A percentile compares a stretch with the other conserved stretches of the same genome.
Conservation (phyloP, 2,797 vertebrate genomes). For the Fratercula arctica region DNA sequence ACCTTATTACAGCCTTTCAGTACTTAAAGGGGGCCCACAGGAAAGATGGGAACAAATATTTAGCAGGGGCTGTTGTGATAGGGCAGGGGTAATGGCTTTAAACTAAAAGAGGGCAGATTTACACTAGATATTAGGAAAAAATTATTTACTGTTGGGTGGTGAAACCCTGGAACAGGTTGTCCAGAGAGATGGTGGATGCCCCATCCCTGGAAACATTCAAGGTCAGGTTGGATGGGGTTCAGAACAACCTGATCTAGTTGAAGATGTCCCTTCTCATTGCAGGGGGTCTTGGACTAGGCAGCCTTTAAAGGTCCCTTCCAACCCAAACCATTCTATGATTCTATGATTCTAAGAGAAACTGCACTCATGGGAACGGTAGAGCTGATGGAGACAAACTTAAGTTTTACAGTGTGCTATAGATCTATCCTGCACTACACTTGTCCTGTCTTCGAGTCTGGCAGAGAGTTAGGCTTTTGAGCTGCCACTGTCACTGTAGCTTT, state of each 20-base stretch:
- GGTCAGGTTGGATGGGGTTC: background rate
- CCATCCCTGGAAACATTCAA: background rate
- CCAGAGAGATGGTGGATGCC: background rate
- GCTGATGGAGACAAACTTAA: background rate
- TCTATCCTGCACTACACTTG: background rate
- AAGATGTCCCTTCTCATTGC: background rate
- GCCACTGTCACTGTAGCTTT: background rate
- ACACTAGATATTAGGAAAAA: background rate
- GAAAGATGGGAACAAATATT: too few relatives aligned
- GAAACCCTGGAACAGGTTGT: background rate
- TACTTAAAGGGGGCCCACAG: too few relatives aligned
- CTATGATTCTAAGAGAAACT: background rate
- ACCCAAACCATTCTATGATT: background rate
- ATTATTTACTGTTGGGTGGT: background rate
- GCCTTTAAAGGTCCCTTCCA: background rate
- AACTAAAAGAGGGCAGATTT: background rate
- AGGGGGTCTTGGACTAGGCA: background rate
- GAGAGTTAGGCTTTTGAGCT: background rate
- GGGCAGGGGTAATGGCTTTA: too few relatives aligned
- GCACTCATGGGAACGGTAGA: fast-evolving
- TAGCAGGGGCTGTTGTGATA: too few relatives aligned
- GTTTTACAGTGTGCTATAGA: background rate
- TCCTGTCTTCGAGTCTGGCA: background rate
- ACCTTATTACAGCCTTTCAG: too few relatives aligned
- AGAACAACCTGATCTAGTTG: background rate